Conservation (phyloP, 2,113 vertebrate species). For the Nycticebus coucang region DNA sequence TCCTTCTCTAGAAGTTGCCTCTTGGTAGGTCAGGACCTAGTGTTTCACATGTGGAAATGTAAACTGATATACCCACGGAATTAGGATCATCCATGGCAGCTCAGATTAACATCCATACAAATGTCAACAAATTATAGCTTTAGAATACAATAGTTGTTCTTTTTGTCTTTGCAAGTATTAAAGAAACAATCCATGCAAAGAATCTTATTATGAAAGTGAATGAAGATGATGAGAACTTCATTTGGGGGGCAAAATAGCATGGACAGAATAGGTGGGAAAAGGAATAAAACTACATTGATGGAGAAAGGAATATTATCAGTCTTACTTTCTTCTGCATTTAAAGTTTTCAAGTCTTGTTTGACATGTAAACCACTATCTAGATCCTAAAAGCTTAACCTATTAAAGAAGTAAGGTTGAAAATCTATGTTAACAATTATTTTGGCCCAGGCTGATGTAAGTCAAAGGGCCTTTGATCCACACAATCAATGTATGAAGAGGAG, state of each 20-base stretch:
- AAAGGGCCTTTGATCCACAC: constrained; percentile 44
- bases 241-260: neutral
- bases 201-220: neutral
- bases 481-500: constrained; percentile 17
- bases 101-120: neutral
- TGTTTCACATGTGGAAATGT: neutral
- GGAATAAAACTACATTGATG: neutral
- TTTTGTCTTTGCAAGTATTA: neutral
- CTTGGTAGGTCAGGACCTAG: neutral
- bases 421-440: constrained; percentile 60
- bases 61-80: neutral
- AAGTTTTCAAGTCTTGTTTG: constrained; percentile 21
- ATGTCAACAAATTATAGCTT: neutral
- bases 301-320: neutral
- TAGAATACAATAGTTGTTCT: neutral
- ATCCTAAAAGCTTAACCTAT: constrained; percentile 54
- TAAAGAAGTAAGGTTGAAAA: constrained; percentile 58
- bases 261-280: neutral
- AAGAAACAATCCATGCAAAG: neutral
- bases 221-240: neutral
- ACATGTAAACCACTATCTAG: constrained; percentile 31
- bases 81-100: neutral
- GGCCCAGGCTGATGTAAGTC: constrained; percentile 22
- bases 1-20: neutral
- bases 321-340: neutral